These are phyloP conservation scores for Leucopsar rothschildi DNA, from an alignment of 2,113 vertebrate species.

Conservation along the genomic window DNA sequence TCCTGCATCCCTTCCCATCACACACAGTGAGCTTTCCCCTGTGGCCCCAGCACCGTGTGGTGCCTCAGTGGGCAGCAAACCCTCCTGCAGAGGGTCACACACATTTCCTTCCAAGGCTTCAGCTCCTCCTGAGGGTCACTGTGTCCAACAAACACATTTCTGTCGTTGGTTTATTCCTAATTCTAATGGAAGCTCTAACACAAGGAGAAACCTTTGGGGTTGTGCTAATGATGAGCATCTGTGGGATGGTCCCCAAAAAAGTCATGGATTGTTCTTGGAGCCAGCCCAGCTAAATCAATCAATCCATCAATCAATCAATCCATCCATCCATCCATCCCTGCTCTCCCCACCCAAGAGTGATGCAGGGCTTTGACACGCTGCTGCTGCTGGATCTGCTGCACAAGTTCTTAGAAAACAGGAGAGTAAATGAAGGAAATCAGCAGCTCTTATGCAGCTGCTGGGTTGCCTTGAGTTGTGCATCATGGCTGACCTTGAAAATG, in stretches of 20 bases:
- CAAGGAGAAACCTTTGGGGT: neutral
- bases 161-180: neutral
- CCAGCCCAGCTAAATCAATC: neutral
- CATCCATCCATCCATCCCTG: neutral
- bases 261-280: neutral
- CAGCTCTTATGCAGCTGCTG: neutral
- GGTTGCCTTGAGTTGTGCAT: conserved; percentile 16
- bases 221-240: accelerated
- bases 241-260: neutral
- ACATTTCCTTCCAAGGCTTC: neutral
- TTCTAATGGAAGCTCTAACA: neutral
- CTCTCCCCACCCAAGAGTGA: neutral
- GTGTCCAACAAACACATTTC: neutral
- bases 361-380: accelerated
- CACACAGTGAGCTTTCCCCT: accelerated
- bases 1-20: neutral
- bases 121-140: accelerated
- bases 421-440: neutral
- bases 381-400: neutral
- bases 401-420: neutral
- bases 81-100: neutral
- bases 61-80: neutral
- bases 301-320: too few relatives aligned
- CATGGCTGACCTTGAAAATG: conserved; percentile 14
- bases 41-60: accelerated